Percentiles rank a stretch among this genome's conserved stretches.
These are phyloP conservation scores for Gibbula magus DNA, from an alignment of 2,888 invertebrate species.

Conservation along the genomic window DNA sequence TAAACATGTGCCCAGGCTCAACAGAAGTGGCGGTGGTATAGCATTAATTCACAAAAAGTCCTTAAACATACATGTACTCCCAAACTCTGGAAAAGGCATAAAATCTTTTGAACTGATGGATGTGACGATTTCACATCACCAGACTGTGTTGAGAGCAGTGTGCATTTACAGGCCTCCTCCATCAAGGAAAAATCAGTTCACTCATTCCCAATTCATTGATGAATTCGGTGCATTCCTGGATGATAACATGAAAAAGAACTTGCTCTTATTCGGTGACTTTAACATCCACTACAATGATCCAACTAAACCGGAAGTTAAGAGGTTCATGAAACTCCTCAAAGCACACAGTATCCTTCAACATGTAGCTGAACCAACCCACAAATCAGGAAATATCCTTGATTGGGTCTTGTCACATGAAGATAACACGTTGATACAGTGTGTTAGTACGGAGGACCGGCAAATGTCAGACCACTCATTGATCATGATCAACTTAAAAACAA, in stretches of 20 bases:
- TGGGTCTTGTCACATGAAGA: background rate
- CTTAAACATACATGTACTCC: too few relatives aligned
- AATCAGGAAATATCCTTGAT: background rate
- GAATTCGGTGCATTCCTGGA: background rate
- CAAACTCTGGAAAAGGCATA: too few relatives aligned
- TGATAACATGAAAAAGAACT: background rate
- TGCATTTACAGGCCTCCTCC: background rate
- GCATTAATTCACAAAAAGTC: too few relatives aligned
- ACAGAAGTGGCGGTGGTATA: too few relatives aligned
- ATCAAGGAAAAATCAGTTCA: background rate
- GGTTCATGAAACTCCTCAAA: background rate
- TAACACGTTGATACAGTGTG: background rate
- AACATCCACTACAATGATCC: constrained; percentile 1
- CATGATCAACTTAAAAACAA: background rate
- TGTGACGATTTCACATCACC: too few relatives aligned
- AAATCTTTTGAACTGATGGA: too few relatives aligned
- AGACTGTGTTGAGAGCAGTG: background rate
- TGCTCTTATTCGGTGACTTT: constrained; percentile 1
- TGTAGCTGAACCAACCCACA: constrained; percentile 1
- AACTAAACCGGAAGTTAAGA: background rate
- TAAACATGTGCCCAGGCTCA: too few relatives aligned
- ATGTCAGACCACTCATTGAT: background rate
- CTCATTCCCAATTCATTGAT: background rate
- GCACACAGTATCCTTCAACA: background rate
- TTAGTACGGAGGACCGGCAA: background rate